Conservation (phyloP, 2,113 vertebrate genomes). For the Hippopotamus amphibius region DNA sequence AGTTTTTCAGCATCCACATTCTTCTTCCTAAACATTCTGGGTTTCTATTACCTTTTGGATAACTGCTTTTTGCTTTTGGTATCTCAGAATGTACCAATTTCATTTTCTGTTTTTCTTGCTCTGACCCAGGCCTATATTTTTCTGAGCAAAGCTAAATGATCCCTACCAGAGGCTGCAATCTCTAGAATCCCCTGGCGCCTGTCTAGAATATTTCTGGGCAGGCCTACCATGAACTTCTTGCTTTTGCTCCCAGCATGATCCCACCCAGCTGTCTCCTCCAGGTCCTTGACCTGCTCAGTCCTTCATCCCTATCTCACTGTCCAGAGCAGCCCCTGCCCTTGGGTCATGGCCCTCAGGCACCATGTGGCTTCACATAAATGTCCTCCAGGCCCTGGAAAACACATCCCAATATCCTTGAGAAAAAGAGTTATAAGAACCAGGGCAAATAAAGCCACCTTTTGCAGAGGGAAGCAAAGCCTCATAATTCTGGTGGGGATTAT, state of each 20-base stretch:
- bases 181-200: not conserved
- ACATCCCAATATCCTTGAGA: not conserved
- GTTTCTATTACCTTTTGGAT: not conserved
- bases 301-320: not conserved
- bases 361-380: not conserved
- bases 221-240: not conserved
- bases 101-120: slow-evolving; percentile 1
- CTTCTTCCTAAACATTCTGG: slow-evolving; percentile 11
- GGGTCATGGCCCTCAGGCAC: not conserved
- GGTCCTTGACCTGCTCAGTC: not conserved
- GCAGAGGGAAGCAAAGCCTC: slow-evolving; percentile 20
- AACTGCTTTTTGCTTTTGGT: not conserved
- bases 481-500: not conserved
- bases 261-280: not conserved
- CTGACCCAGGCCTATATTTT: not conserved
- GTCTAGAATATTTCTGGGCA: not conserved
- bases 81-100: slow-evolving; percentile 9
- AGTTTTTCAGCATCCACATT: not conserved
- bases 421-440: slow-evolving; percentile 28
- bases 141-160: not conserved
- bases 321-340: not conserved
- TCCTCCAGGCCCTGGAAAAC: not conserved
- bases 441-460: slow-evolving; percentile 16
- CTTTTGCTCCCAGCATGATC: not conserved
- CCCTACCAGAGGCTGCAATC: not conserved